phyloP scores from a whole-genome alignment of 1,140 invertebrate genomes.

The Papilio helenus region DNA sequence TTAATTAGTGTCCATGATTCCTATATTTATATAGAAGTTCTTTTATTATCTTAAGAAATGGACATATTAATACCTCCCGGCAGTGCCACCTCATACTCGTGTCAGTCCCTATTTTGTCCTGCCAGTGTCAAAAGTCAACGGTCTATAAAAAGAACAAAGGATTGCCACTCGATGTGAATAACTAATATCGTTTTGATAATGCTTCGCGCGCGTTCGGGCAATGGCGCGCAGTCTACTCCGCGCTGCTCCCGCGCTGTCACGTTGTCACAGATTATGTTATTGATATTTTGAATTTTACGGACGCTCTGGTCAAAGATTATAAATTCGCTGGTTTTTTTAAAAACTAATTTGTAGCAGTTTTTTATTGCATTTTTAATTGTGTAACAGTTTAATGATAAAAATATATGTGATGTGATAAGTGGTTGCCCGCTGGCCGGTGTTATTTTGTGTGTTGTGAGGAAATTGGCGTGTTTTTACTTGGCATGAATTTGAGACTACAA shows the following conservation, averaged over 20 bases:
- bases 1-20: no score
- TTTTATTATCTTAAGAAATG: background rate
- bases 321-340: background rate
- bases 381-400: background rate
- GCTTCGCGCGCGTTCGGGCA: conserved; percentile 46
- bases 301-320: background rate
- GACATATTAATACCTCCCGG: background rate
- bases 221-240: conserved; percentile 54
- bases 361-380: background rate
- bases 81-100: conserved; percentile 24
- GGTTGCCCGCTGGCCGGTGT: background rate
- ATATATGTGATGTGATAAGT: background rate
- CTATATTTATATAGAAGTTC: no score
- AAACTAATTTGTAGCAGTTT: background rate
- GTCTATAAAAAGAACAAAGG: conserved; percentile 66
- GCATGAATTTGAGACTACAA: conserved; percentile 6
- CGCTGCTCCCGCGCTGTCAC: conserved; percentile 33
- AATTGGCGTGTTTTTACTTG: conserved; percentile 21
- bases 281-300: conserved; percentile 10
- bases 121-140: conserved; percentile 64
- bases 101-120: conserved; percentile 32
- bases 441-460: conserved; percentile 12
- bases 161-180: conserved; percentile 54
- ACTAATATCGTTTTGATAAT: conserved; percentile 62
- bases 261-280: conserved; percentile 29